Base-by-base conservation (phyloP, 53 echinoderm and acorn worm genomes). In the Temnopleurus reevesii region DNA sequence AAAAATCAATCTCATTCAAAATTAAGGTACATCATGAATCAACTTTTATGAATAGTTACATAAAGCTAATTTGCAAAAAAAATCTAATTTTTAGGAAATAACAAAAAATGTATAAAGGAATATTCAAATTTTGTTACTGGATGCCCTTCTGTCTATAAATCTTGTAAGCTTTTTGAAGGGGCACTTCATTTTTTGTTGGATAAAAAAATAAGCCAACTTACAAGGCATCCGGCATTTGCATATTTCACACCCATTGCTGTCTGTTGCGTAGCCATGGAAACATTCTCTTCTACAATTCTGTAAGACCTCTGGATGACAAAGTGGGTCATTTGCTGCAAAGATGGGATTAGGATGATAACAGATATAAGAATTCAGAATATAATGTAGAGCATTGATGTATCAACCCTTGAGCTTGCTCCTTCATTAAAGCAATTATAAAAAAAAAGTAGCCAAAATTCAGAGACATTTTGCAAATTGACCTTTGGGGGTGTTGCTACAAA, bases 161-260 rank as follows among this genome's bases (percentile, higher is more conserved):
- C 15, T 59, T 23, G 15, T n/a, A n/a, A n/a, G 21, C 59, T 59
- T 49, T 9, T 49, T 49, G 9, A n/a, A n/a, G 49, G 0, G 15
- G n/a, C 60, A 59, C 21, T 24, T 59, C n/a, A n/a, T n/a, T 59
- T 59, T 0, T 8, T 17, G 21, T 26, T 24, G 15, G 8, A 86
- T 24, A 34, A 61, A 4, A 86, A 43, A 21, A 71, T n/a, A 25
- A 38, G 18, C 1, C 2, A 8, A 80, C 91, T 91, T 77, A 91
- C 91, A 85, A 21, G 88, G 91, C 86, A 86, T 91, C 21, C 91
- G 46, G 49, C 91, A 91, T n/a, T 55, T 60, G 41, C 91, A 91
- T 23, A 88, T 89, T 41, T 91, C 91, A 88, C 91, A 91, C 9
- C 91, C 91, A 43, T 46, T 41, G 46, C 13, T 21, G 53, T 91